phyloP scores from a whole-genome alignment of 2,797 vertebrate genomes.

The Urophycis tenuis region DNA sequence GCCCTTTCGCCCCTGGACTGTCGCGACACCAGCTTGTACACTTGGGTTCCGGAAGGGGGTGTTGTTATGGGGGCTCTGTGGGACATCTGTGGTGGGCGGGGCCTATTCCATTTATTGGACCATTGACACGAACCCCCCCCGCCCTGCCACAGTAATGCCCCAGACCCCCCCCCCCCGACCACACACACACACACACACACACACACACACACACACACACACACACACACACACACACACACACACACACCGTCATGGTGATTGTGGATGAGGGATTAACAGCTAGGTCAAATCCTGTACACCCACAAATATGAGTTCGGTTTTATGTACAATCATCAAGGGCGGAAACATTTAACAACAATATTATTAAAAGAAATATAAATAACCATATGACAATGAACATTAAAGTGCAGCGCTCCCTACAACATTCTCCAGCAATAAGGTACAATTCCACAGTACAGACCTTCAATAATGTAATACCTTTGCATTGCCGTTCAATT shows the following conservation, averaged over 20 bases:
- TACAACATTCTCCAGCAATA: background rate
- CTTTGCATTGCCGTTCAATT: background rate
- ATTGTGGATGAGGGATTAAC: background rate
- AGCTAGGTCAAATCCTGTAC: background rate
- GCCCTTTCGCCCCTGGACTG: background rate
- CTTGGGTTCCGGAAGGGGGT: constrained; percentile 15
- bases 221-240: background rate
- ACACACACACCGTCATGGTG: background rate
- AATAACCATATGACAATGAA: background rate
- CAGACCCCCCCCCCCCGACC: background rate
- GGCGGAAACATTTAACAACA: background rate
- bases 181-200: background rate
- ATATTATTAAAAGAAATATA: background rate
- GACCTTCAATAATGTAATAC: background rate
- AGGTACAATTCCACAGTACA: background rate
- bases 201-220: constrained; percentile 3
- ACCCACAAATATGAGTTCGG: background rate
- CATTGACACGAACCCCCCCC: background rate
- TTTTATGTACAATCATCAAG: background rate
- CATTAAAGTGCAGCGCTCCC: background rate
- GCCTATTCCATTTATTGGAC: background rate
- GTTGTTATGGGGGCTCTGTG: background rate
- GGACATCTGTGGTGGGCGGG: constrained; percentile 10
- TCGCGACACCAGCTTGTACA: constrained; percentile 1
- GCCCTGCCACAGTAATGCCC: background rate